Conservation (phyloP, 2,888 invertebrate species). For the Tenthredo amoena region DNA sequence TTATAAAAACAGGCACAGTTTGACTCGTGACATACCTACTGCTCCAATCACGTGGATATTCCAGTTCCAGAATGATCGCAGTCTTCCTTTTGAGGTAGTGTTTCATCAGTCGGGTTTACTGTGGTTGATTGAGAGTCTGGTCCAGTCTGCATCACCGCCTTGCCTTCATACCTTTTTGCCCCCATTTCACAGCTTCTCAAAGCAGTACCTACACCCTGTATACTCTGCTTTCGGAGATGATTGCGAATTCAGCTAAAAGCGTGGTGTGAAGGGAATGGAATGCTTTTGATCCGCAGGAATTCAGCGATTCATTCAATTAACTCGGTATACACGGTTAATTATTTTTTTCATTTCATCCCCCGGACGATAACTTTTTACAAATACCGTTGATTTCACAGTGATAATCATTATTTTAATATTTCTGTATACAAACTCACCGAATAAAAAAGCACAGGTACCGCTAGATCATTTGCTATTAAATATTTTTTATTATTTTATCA, state of each 20-base stretch:
- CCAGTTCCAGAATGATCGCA: constrained; percentile 11
- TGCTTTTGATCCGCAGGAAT: constrained; percentile 30
- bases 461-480: neutral
- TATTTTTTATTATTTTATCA: neutral
- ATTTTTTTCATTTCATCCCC: neutral
- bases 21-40: constrained; percentile 1
- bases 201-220: neutral
- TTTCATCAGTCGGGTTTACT: neutral
- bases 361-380: neutral
- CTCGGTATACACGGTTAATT: neutral
- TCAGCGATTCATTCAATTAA: neutral
- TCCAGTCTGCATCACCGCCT: neutral
- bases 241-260: neutral
- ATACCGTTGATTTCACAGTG: neutral
- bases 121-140: neutral
- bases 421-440: neutral
- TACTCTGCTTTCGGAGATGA: constrained; percentile 3
- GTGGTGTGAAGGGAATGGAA: constrained; percentile 27
- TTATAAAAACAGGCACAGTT: neutral
- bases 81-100: neutral
- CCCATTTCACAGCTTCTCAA: constrained; percentile 17
- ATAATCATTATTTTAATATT: neutral
- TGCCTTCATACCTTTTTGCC: neutral
- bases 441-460: neutral
- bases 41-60: neutral